A percentile compares a stretch with the other conserved stretches of the same genome.
Evolutionary conservation across 2,797 vertebrate genomes (phyloP).

Genomic region (Lophius americanus): DNA sequence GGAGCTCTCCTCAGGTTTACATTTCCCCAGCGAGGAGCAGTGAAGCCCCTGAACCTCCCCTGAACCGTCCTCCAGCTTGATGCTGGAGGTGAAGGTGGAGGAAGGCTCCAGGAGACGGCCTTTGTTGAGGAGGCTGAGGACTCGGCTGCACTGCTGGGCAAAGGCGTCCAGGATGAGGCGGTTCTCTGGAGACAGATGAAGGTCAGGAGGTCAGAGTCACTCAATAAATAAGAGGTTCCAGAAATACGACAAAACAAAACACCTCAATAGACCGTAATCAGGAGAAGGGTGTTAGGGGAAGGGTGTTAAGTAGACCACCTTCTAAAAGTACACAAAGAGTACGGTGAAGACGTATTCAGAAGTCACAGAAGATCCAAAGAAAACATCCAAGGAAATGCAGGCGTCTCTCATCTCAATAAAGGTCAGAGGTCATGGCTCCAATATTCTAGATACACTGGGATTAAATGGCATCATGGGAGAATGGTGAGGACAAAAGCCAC

Average conservation of each 20-base stretch:
- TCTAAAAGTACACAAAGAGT: too few species aligned
- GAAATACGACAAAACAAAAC: neutral
- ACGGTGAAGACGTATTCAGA: too few species aligned
- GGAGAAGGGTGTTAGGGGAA: too few species aligned
- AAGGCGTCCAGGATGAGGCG: slow-evolving; percentile 98
- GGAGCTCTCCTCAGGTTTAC: slow-evolving; percentile 80
- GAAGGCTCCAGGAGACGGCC: slow-evolving; percentile 92
- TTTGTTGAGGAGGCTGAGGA: slow-evolving; percentile 95
- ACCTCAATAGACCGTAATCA: too few species aligned
- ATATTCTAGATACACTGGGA: too few species aligned
- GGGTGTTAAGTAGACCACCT: too few species aligned
- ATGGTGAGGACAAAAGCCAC: too few species aligned
- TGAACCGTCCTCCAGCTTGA: slow-evolving; percentile 89
- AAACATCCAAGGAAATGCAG: too few species aligned
- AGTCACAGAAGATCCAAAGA: too few species aligned
- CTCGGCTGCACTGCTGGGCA: slow-evolving; percentile 98
- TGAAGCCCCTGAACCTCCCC: slow-evolving; percentile 65
- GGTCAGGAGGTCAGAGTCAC: neutral
- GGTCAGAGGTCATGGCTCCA: too few species aligned
- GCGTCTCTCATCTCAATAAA: too few species aligned
- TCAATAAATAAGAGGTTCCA: neutral
- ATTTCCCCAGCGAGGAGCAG: slow-evolving; percentile 84
- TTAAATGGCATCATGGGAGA: too few species aligned
- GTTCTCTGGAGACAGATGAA: slow-evolving; percentile 83
- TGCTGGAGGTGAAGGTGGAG: slow-evolving; percentile 82